These are phyloP conservation scores for Polypedilum pembai DNA, from an alignment of 1,140 invertebrate genomes.

Conservation along the genomic window DNA sequence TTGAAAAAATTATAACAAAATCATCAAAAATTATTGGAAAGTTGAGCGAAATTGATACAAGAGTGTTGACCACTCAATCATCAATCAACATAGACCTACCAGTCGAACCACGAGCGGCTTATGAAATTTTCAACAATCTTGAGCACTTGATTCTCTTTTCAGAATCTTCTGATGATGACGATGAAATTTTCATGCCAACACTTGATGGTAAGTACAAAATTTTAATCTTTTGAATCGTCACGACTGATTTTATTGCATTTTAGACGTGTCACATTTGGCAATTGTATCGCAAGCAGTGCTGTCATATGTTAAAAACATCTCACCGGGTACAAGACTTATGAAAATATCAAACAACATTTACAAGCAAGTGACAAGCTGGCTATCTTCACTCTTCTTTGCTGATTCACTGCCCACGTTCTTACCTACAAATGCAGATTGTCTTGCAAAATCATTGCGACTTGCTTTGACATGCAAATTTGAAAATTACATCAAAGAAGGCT, in stretches of 20 bases:
- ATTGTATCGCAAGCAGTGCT: slow-evolving; percentile 43
- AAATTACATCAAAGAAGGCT: neutral
- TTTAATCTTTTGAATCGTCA: neutral
- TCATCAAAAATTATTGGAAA: neutral
- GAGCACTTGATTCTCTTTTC: slow-evolving; percentile 40
- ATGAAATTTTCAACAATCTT: slow-evolving; percentile 40
- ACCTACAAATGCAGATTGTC: slow-evolving; percentile 38
- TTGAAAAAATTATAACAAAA: slow-evolving; percentile 1
- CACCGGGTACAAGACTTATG: slow-evolving; percentile 37
- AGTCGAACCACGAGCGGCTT: slow-evolving; percentile 33
- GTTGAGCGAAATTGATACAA: neutral
- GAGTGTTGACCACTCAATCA: neutral
- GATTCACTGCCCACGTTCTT: slow-evolving; percentile 36
- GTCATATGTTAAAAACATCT: slow-evolving; percentile 39
- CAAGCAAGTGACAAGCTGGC: slow-evolving; percentile 40
- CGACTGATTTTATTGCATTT: neutral
- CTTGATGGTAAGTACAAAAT: slow-evolving; percentile 34
- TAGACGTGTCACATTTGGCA: slow-evolving; percentile 41
- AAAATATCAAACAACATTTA: slow-evolving; percentile 40
- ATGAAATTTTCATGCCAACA: slow-evolving; percentile 40
- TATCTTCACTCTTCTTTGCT: slow-evolving; percentile 40
- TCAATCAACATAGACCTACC: neutral
- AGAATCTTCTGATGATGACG: slow-evolving; percentile 40
- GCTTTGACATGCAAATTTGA: neutral
- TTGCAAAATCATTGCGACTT: neutral